Base-by-base conservation (phyloP, 2,888 invertebrate genomes). In the Tenthredo livida region DNA sequence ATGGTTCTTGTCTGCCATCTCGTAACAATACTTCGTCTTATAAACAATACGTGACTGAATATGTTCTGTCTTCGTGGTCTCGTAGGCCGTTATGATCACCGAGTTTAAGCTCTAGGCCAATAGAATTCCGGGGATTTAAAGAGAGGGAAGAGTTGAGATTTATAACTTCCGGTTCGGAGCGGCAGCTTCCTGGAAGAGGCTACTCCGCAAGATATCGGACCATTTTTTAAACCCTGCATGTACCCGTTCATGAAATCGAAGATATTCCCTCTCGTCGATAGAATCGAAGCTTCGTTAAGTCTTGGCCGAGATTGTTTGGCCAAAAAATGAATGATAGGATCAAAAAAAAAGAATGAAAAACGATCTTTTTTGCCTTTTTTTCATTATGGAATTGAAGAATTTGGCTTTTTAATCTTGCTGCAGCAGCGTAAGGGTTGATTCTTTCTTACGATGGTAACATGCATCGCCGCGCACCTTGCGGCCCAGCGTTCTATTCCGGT, bases 21-120 rank as follows among this genome's bases (percentile, higher is more conserved):
- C 91, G 91, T 91, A 90, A 90, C 89, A 91, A 91, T 91, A 90
- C 90, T 90, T 89, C 87, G 88, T 90, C 88, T 89, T 89, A 86
- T 91, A 91, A 91, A 91, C 91, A 91, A 67, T 75, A 83, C 50
- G 43, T 25, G 78, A 43, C 61, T 77, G 89, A n/a, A 73, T 86
- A 89, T 88, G 86, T 87, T 89, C 88, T 88, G 88, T 61, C 85
- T 84, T 37, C n/a, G 5, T n/a, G 37, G 47, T 40, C 6, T 25
- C 58, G 25, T 37, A 29, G 67, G 9, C n/a, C 9, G 21, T 37
- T 65, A 58, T n/a, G 37, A 65, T 37, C 50, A 50, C n/a, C 12
- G 67, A 43, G 65, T 54, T 84, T 85, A 85, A 84, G 50, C 40
- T 77, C 12, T 87, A 85, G 88, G 87, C 83, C 80, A 83, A 87